Evolutionary conservation across 2,888 invertebrate species (phyloP), one percentile per base, ranked within the genome.

Genomic region (Andricus curvator): DNA sequence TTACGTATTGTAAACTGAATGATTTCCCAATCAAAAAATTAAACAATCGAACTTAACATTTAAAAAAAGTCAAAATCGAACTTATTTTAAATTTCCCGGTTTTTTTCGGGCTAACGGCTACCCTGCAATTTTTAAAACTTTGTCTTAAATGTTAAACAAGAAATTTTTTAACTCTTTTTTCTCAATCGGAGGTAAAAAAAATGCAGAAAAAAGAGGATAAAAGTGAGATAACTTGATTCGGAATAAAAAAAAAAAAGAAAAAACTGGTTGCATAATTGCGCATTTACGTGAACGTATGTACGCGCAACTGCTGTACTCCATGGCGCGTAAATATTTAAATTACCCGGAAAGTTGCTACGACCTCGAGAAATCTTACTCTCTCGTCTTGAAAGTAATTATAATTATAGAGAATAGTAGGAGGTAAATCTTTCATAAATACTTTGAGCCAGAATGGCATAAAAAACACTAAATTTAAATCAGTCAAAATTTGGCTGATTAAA

Each of bases 241-340:
- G 51, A 56, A 11, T 74, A 20, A 74, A 74, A 56, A 74, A 48
- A 51, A n/a, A 20, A n/a, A 22, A 67, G 5, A 48, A 70, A 48
- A 74, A 74, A 56, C n/a, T 33, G 17, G 70, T 74, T 74, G 56
- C 56, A 74, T 74, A 74, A 74, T 74, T 56, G 51, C 48, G 33
- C 70, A 56, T 74, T 74, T 74, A 74, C 70, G 56, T 56, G 70
- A 74, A 56, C 70, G 51, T 56, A 74, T 74, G 70, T 56, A 74
- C 70, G 70, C 80, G 80, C 81, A 81, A 83, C 83, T 81, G 77
- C 78, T 80, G 80, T 79, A 84, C 77, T 84, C 84, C 62, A 79
- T 81, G 80, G 82, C 82, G 81, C 82, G 81, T 83, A 83, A 84
- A 83, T 80, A 84, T 84, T 83, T 83, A 82, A 83, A 81, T 83